Percentiles rank a stretch among this genome's conserved stretches.
phyloP scores from a whole-genome alignment of 2,888 invertebrate genomes.

The Rhimphoctona megacephalus region DNA sequence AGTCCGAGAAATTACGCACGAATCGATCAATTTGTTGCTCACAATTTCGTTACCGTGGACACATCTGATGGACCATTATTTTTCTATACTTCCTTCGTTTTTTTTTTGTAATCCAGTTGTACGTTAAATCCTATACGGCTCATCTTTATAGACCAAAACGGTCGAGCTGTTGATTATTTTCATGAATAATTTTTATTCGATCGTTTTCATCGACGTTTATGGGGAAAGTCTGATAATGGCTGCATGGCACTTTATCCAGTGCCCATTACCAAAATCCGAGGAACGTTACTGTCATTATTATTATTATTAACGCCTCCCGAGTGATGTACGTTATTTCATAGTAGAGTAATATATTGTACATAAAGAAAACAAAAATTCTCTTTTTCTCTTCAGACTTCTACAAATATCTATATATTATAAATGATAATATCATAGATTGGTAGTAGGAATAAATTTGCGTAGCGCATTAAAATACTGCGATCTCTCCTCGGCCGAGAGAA shows the following conservation, averaged over 20 bases:
- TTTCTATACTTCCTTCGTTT: neutral
- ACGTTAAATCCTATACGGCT: neutral
- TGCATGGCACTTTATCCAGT: constrained; percentile 29
- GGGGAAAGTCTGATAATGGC: constrained; percentile 1
- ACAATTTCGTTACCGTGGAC: neutral
- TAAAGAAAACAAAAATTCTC: constrained; percentile 48
- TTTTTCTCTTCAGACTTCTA: constrained; percentile 37
- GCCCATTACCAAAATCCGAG: constrained; percentile 62
- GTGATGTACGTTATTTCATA: constrained; percentile 67
- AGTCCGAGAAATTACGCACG: neutral
- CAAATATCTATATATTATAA: constrained; percentile 59
- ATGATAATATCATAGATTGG: constrained; percentile 55
- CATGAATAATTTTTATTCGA: constrained; percentile 26
- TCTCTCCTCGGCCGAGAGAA: constrained; percentile 56
- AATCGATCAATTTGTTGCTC: neutral
- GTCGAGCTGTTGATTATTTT: constrained; percentile 25
- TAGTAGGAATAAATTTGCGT: constrained; percentile 57
- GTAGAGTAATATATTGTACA: constrained; percentile 71
- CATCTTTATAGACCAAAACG: neutral
- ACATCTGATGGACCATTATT: neutral
- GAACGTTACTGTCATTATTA: constrained; percentile 40
- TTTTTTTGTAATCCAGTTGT: neutral
- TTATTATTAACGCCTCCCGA: constrained; percentile 61
- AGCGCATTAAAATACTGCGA: constrained; percentile 57
- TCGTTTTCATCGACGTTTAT: constrained; percentile 3